Evolutionary conservation across 2,797 vertebrate genomes (phyloP).

Genomic region (Gallirallus australis): DNA sequence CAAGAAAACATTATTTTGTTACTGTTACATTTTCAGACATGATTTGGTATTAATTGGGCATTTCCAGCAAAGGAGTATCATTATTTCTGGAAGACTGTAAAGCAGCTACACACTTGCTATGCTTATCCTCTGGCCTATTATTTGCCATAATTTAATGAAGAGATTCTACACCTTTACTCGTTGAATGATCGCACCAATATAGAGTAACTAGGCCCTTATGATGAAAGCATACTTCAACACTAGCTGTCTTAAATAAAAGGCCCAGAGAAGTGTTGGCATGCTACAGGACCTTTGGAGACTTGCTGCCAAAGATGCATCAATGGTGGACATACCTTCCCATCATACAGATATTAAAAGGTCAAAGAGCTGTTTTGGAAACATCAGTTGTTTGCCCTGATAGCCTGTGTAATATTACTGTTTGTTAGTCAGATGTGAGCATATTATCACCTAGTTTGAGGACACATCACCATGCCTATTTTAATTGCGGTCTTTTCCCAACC

Average conservation of each 20-base stretch:
- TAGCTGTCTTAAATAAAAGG: background rate
- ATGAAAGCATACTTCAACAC: background rate
- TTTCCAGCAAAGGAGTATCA: constrained; percentile 61
- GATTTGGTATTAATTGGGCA: constrained; percentile 58
- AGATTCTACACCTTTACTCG: background rate
- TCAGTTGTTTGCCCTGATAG: background rate
- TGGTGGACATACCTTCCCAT: background rate
- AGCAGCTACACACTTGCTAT: background rate
- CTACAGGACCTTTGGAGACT: background rate
- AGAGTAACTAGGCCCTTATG: background rate
- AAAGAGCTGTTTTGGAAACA: background rate
- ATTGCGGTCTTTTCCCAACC: background rate
- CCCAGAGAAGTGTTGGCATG: background rate
- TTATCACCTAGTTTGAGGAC: background rate
- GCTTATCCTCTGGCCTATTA: background rate
- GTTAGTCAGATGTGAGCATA: background rate
- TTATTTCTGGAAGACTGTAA: constrained; percentile 59
- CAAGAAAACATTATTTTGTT: constrained; percentile 78
- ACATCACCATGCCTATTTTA: background rate
- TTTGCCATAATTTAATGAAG: constrained; percentile 42
- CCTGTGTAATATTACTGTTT: background rate
- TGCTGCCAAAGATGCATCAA: background rate
- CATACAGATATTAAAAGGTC: background rate
- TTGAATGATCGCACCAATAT: background rate
- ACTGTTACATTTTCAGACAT: constrained; percentile 63